Base-by-base conservation (phyloP, 2,797 vertebrate species). In the Centropyge bicolor region DNA sequence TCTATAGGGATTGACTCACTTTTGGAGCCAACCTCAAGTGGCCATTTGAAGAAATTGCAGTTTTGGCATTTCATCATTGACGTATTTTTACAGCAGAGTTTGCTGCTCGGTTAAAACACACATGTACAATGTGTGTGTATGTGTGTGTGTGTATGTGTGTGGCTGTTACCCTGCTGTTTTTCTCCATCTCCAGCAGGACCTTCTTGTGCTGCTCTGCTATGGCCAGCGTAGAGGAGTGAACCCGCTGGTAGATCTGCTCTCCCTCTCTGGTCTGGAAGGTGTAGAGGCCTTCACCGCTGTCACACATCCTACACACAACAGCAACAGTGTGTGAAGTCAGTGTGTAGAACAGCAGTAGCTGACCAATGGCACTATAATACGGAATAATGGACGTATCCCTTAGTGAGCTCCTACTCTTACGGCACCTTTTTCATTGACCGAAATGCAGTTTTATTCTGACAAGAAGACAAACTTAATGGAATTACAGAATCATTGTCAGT, bases 261-360 rank as follows among this genome's bases (percentile, higher is more conserved):
- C 98, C 98, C 17, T 99, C 97, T 86, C 96, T 96, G 0, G 98
- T 99, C 95, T 99, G 97, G 90, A 99, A 99, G 52, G 98, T 99
- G 94, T 98, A 99, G 67, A 99, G 97, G 11, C 98, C 98, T 92
- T 99, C 98, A 0, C 97, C 97, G 0, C 96, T 97, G 0, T 99
- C 97, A 2, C 97, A 99, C 96, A 98, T 97, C 95, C 98, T 99
- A 20, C 56, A 81, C 46, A 86, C 41, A 63, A 74, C 19, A 85
- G n/a, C 38, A 74, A 48, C 35, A 52, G 60, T 68, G 17, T 7
- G 24, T 66, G 11, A 80, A 74, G 4, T 14, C 35, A 13, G 4
- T n/a, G 24, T 10, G 54, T 31, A 76, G 20, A 59, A 57, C 69
- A 77, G 8, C 49, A 54, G 12, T n/a, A 0, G 54, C 49, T 64